Base-by-base conservation (phyloP, 1,140 invertebrate species). In the Sesamia nonagrioides region DNA sequence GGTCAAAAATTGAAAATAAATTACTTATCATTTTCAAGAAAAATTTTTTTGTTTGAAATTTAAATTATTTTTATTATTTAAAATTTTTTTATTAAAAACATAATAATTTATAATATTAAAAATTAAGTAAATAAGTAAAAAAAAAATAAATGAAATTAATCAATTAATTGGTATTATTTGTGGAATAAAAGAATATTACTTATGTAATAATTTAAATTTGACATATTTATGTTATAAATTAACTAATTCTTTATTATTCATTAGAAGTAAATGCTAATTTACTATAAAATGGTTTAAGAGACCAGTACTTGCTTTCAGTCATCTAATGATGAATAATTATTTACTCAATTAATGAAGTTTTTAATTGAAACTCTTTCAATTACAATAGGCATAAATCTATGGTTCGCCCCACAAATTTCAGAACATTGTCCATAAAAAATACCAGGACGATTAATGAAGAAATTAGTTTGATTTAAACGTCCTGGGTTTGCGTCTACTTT, bases 371-470 rank as follows among this genome's bases (percentile, higher is more conserved):
- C 95, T 85, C 88, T 92, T 96, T 97, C 96, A 87, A 97, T 88
- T 77, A 95, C 94, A 96, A 97, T 97, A 73, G 97, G 97, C 95
- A 97, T 97, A 96, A 97, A 97, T 74, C 96, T 96, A 94, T 97
- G 97, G 93, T 69, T 27, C 1, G 27, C 27, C 3, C 27, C 27
- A 27, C 27, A 27, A 27, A 27, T 27, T 27, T 27, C 27, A 27
- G 27, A 27, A 3, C 27, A 27, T 27, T 27, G 27, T 27, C 27
- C 27, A 27, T 27, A 27, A 27, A 27, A 27, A 27, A 27, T 27
- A 27, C 27, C 27, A 27, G 27, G 27, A 1, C 27, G 27, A 27
- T 27, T 27, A 27, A 27, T 27, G 3, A 27, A 27, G 3, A 27
- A 27, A 27, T 27, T 27, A 27, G 27, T 27, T 27, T 27, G 27